Conservation (phyloP, 2,888 invertebrate genomes). For the Ichneumoninae sp. region DNA sequence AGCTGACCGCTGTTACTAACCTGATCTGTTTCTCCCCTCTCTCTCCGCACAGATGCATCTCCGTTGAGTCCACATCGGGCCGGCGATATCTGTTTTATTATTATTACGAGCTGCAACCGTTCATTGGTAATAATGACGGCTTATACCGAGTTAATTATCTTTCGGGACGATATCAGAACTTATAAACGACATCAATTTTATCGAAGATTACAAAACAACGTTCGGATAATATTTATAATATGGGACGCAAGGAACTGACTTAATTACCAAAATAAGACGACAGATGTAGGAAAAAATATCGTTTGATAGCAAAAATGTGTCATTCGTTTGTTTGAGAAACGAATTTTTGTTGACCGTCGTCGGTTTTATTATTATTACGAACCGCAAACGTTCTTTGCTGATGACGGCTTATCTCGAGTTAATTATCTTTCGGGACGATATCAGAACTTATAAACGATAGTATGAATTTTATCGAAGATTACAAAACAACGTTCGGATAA, state of each 20-base stretch:
- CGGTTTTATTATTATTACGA: neutral
- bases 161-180: neutral
- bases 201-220: neutral
- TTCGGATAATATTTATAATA: neutral
- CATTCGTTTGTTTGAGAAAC: too few species aligned
- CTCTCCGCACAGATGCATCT: neutral
- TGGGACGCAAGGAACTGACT: neutral
- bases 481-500: neutral
- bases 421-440: neutral
- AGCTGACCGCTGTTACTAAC: slow-evolving; percentile 51
- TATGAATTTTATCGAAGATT: neutral
- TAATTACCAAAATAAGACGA: neutral
- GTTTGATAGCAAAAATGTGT: too few species aligned
- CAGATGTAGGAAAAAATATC: too few species aligned
- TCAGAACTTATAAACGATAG: too few species aligned
- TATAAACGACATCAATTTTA: neutral
- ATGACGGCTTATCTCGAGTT: slow-evolving; percentile 9
- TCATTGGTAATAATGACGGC: neutral
- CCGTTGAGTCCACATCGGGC: neutral
- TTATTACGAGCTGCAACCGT: neutral
- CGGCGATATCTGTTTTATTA: slow-evolving; percentile 6
- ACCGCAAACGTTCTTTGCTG: neutral
- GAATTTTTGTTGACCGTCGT: neutral
- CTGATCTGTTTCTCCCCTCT: slow-evolving; percentile 11
- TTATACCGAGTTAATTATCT: neutral